Evolutionary conservation across 2,797 vertebrate genomes (phyloP).

Genomic region (Sebastes iracundus): DNA sequence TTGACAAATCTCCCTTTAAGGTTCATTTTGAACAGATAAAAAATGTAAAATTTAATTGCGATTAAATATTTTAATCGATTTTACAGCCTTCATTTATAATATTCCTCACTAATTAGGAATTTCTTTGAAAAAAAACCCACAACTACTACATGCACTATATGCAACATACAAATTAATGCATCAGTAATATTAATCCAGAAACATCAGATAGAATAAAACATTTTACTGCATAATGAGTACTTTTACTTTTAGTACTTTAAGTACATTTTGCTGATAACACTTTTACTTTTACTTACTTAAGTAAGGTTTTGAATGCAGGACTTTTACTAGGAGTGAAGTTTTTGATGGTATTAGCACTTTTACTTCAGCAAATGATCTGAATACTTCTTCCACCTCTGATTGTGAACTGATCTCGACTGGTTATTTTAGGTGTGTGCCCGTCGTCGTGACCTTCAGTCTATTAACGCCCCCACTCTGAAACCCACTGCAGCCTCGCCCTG

Average conservation of each 20-base stretch:
- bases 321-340: neutral
- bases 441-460: neutral
- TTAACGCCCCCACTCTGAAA: conserved; percentile 6
- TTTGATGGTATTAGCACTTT: neutral
- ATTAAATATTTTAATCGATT: no score
- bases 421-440: neutral
- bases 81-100: no score
- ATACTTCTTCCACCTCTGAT: neutral
- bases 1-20: no score
- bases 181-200: neutral
- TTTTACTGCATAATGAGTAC: neutral
- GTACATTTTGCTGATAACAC: neutral
- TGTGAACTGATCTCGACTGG: neutral
- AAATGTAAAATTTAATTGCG: no score
- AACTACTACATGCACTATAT: neutral
- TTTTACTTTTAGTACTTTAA: neutral
- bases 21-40: no score
- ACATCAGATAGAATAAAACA: neutral
- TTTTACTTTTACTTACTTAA: neutral
- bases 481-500: neutral
- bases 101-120: no score
- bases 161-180: neutral
- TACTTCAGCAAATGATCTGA: neutral
- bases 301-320: neutral
- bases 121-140: no score